These are phyloP conservation scores for Dunckerocampus dactyliophorus DNA, from an alignment of 2,113 vertebrate genomes.

Conservation along the genomic window DNA sequence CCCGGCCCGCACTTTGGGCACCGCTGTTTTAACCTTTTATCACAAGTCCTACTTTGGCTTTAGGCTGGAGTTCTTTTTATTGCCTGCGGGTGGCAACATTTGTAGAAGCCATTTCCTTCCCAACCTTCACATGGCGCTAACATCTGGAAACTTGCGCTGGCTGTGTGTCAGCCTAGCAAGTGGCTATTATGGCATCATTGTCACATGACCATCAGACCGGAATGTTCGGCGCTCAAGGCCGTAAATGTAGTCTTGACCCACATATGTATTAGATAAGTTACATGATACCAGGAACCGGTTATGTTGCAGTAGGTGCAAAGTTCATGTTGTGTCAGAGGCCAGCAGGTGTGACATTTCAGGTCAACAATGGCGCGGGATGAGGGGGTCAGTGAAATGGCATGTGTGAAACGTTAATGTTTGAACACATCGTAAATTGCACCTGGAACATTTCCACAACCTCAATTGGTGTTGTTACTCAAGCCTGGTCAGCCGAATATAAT, in stretches of 20 bases:
- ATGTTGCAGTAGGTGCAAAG: background rate
- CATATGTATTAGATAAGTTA: background rate
- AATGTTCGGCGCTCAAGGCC: background rate
- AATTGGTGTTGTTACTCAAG: background rate
- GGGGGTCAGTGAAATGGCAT: background rate
- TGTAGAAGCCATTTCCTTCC: background rate
- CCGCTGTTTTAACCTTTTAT: too few species aligned
- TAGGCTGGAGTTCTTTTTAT: too few species aligned
- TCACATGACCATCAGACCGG: background rate
- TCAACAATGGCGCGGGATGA: background rate
- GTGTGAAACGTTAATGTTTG: constrained; percentile 18
- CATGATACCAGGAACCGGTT: background rate
- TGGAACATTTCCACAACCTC: constrained; percentile 18
- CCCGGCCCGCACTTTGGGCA: too few species aligned
- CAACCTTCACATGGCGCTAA: background rate
- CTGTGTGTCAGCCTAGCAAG: background rate
- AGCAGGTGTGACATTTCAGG: constrained; percentile 5
- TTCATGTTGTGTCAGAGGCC: constrained; percentile 9
- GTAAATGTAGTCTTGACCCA: constrained; percentile 1
- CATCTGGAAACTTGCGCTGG: background rate
- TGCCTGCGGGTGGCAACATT: background rate
- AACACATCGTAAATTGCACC: background rate
- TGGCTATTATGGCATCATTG: background rate
- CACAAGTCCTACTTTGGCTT: too few species aligned
- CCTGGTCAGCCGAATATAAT: too few species aligned